Conservation (phyloP, 2,888 invertebrate species). For the Ophonus ardosiacus region DNA sequence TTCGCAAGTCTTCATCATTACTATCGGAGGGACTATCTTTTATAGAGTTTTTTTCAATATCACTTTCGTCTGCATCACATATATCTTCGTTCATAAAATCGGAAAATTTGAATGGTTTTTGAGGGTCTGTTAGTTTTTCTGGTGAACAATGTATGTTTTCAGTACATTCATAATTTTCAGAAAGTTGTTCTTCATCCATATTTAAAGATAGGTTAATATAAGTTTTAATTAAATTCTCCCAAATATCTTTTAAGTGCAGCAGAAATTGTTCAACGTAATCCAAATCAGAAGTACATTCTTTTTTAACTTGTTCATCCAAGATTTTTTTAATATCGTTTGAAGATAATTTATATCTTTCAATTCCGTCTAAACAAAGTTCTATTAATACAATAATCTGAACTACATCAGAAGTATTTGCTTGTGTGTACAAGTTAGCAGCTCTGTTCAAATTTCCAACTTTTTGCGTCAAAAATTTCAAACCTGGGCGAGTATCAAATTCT, state of each 20-base stretch:
- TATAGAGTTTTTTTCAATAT: not conserved
- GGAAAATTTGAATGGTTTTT: conserved; percentile 76
- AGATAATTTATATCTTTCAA: conserved; percentile 81
- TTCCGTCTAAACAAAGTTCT: conserved; percentile 88
- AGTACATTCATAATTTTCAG: conserved; percentile 65
- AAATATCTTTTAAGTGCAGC: conserved; percentile 73
- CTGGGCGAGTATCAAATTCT: conserved; percentile 93
- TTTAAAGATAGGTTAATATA: conserved; percentile 73
- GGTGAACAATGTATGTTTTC: conserved; percentile 64
- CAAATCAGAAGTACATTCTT: conserved; percentile 71
- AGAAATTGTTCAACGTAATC: conserved; percentile 74
- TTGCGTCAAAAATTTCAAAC: conserved; percentile 94
- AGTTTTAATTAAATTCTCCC: conserved; percentile 74
- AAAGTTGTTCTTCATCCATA: conserved; percentile 69
- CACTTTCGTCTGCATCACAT: conserved; percentile 69
- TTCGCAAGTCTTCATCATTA: conserved; percentile 72
- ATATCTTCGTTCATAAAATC: conserved; percentile 78
- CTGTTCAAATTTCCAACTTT: conserved; percentile 92
- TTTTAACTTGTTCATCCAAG: conserved; percentile 74
- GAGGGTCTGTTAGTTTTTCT: conserved; percentile 52
- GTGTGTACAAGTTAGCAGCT: conserved; percentile 94
- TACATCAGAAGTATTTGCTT: conserved; percentile 94
- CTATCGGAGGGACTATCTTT: conserved; percentile 11
- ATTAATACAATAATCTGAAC: conserved; percentile 92
- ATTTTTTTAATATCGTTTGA: conserved; percentile 81